Conservation (phyloP, 2,888 invertebrate genomes). For the Colostygia pectinataria region DNA sequence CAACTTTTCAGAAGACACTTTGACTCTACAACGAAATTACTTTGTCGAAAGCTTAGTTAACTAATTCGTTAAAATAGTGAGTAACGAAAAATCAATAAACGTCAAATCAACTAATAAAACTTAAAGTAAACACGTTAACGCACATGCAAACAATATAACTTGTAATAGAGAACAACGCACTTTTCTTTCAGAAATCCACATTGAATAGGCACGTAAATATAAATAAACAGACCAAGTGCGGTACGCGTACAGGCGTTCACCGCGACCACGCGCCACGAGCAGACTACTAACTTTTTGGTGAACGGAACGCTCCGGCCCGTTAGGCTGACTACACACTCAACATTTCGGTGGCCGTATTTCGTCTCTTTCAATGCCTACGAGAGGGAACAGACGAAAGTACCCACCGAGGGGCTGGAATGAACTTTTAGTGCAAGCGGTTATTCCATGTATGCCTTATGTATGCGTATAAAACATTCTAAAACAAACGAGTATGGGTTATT, state of each 20-base stretch:
- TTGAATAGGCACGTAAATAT: conserved; percentile 57
- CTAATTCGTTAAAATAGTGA: conserved; percentile 46
- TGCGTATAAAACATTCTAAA: conserved; percentile 45
- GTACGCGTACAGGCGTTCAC: conserved; percentile 56
- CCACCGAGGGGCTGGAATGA: conserved; percentile 42
- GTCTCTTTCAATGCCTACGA: conserved; percentile 40
- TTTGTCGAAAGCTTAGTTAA: conserved; percentile 47
- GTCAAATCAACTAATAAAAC: conserved; percentile 36
- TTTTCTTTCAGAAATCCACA: conserved; percentile 50
- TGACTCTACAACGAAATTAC: conserved; percentile 49
- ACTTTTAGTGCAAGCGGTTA: conserved; percentile 57
- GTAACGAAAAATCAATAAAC: conserved; percentile 49
- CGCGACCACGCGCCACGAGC: conserved; percentile 73
- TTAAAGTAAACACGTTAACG: conserved; percentile 38
- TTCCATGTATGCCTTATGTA: conserved; percentile 44
- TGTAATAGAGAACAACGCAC: conserved; percentile 48
- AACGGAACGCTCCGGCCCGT: conserved; percentile 52
- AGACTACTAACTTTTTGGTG: conserved; percentile 60
- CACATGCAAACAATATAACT: conserved; percentile 43
- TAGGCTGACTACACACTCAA: conserved; percentile 41
- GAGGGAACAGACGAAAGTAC: conserved; percentile 39
- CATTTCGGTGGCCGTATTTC: conserved; percentile 30
- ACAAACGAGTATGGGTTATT: conserved; percentile 62
- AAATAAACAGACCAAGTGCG: conserved; percentile 58
- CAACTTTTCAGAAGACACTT: conserved; percentile 70